phyloP scores from a whole-genome alignment of 2,888 invertebrate species.

The Drosophila stalkeri region DNA sequence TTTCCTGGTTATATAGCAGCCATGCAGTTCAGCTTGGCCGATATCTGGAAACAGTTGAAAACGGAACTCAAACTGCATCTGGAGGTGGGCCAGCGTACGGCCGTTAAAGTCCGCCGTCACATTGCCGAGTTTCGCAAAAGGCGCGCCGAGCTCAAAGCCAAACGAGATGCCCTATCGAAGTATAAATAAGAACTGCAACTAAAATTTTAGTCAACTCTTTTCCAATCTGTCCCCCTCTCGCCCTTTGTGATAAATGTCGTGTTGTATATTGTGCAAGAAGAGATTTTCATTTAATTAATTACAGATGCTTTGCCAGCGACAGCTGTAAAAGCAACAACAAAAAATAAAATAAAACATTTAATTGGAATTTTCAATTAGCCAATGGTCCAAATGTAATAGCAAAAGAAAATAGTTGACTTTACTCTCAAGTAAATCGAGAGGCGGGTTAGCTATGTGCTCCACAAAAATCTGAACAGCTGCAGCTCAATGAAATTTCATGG shows the following conservation, averaged over 20 bases:
- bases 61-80: conserved; percentile 21
- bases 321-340: conserved; percentile 25
- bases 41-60: not conserved
- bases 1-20: not conserved
- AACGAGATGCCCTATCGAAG: not conserved
- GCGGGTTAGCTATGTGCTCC: conserved; percentile 14
- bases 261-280: not conserved
- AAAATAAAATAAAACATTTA: conserved; percentile 35
- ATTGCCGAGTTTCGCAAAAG: conserved; percentile 12
- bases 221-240: not conserved
- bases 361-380: conserved; percentile 74
- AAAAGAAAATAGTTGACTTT: not conserved
- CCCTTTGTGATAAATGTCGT: conserved; percentile 23
- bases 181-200: not conserved
- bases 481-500: conserved; percentile 60
- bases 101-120: not conserved
- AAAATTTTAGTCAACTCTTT: conserved; percentile 4
- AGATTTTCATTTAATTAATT: conserved; percentile 66
- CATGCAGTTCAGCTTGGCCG: not conserved
- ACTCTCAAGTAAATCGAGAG: conserved; percentile 14
- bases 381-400: conserved; percentile 33
- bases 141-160: not conserved
- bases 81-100: conserved; percentile 1
- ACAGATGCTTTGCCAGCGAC: conserved; percentile 19
- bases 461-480: conserved; percentile 65